These are phyloP conservation scores for Psilopsiagon aurifrons DNA, from an alignment of 2,113 vertebrate genomes.

Conservation along the genomic window DNA sequence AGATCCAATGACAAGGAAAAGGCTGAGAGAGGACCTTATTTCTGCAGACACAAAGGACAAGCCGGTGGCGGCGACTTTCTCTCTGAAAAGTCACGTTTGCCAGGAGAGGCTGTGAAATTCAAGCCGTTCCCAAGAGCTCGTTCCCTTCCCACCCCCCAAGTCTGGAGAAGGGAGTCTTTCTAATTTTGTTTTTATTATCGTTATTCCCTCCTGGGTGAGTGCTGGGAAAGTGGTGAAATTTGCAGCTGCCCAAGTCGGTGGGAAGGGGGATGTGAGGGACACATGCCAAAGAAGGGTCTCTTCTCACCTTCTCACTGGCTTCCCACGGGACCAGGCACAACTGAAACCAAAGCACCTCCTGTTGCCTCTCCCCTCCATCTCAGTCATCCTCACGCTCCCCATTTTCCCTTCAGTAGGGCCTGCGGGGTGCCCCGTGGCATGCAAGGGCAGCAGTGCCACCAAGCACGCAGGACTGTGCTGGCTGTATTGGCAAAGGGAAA, in stretches of 20 bases:
- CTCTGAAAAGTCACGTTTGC: conserved; percentile 75
- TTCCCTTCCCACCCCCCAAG: conserved; percentile 1
- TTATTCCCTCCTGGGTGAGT: conserved; percentile 33
- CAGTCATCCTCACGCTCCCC: background rate
- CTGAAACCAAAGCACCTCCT: background rate
- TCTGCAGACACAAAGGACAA: conserved; percentile 65
- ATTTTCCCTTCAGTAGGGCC: background rate
- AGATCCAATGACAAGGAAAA: conserved; percentile 68
- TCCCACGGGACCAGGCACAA: background rate
- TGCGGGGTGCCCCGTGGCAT: background rate
- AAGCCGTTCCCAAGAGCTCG: conserved; percentile 64
- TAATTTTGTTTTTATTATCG: conserved; percentile 63
- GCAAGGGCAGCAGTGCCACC: background rate
- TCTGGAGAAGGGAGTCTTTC: conserved; percentile 36
- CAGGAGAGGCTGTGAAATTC: conserved; percentile 68
- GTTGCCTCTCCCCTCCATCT: background rate
- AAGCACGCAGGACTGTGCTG: background rate
- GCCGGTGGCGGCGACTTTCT: conserved; percentile 55
- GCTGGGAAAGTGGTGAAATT: conserved; percentile 60
- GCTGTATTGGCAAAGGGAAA: background rate
- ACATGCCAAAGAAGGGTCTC: background rate
- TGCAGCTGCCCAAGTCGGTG: conserved; percentile 20
- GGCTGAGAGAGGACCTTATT: conserved; percentile 45
- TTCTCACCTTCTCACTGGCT: conserved; percentile 36
- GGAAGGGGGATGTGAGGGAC: conserved; percentile 4